A percentile compares a stretch with the other conserved stretches of the same genome.
These are phyloP conservation scores for Nomada ferruginata DNA, from an alignment of 2,888 invertebrate species.

Conservation along the genomic window DNA sequence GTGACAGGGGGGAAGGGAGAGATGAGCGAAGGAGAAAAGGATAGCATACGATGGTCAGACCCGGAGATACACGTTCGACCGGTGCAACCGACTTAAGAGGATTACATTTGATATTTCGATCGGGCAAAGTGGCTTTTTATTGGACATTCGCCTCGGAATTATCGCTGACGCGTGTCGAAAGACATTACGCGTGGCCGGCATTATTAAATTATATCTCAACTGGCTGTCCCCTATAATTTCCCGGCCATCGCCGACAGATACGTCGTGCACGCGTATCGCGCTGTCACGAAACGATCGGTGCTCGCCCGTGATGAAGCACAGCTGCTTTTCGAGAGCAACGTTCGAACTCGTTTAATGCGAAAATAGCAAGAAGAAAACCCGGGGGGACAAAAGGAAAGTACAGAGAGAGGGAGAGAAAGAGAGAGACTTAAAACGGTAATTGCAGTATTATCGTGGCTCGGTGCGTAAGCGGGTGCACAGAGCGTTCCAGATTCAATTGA, in stretches of 20 bases:
- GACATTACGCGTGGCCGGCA: slow-evolving; percentile 67
- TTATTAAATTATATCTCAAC: slow-evolving; percentile 72
- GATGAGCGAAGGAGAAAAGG: slow-evolving; percentile 42
- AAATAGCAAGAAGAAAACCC: neutral
- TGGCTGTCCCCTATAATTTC: slow-evolving; percentile 61
- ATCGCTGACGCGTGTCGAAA: slow-evolving; percentile 77
- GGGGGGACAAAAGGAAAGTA: neutral
- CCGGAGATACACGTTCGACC: slow-evolving; percentile 79
- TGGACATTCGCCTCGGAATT: slow-evolving; percentile 76
- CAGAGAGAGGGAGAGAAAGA: neutral
- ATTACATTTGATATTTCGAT: slow-evolving; percentile 84
- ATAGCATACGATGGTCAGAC: slow-evolving; percentile 77
- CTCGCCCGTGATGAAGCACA: neutral
- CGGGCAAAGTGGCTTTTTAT: slow-evolving; percentile 83
- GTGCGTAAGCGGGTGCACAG: slow-evolving; percentile 1
- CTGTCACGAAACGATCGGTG: slow-evolving; percentile 8
- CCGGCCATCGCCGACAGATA: slow-evolving; percentile 37
- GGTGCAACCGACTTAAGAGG: slow-evolving; percentile 80
- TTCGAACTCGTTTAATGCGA: neutral
- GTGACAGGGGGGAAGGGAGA: neutral
- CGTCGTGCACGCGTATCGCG: slow-evolving; percentile 5
- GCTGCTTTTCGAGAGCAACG: neutral
- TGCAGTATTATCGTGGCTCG: slow-evolving; percentile 26
- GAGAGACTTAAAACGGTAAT: slow-evolving; percentile 25
- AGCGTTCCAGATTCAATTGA: slow-evolving; percentile 27